These are phyloP conservation scores for Dascillus cervinus DNA, from an alignment of 2,888 invertebrate genomes.

Conservation along the genomic window DNA sequence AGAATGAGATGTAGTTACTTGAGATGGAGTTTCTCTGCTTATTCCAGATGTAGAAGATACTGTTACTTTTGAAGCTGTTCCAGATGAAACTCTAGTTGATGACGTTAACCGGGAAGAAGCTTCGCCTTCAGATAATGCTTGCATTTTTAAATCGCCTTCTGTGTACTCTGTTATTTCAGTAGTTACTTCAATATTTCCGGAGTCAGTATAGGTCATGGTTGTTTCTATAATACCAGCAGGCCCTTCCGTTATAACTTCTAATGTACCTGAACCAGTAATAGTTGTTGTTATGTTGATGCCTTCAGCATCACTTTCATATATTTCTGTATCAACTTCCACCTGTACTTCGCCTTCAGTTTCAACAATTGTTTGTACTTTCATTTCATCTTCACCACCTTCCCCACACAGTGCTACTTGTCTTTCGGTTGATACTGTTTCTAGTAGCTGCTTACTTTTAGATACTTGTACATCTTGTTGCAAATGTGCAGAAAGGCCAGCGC, in stretches of 20 bases:
- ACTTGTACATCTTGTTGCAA: too few relatives aligned
- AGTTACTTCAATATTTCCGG: constrained; percentile 36
- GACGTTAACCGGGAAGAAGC: background rate
- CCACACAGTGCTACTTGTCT: too few relatives aligned
- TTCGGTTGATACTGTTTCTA: too few relatives aligned
- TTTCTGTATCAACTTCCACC: constrained; percentile 24
- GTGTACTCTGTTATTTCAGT: constrained; percentile 26
- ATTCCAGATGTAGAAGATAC: background rate
- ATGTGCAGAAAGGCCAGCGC: too few relatives aligned
- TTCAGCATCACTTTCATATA: constrained; percentile 8
- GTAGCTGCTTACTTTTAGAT: too few relatives aligned
- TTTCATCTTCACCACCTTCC: background rate
- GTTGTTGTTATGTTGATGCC: constrained; percentile 34
- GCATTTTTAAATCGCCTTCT: background rate
- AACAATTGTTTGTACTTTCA: constrained; percentile 8
- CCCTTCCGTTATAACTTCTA: constrained; percentile 38
- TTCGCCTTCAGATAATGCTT: background rate
- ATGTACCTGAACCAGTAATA: constrained; percentile 32
- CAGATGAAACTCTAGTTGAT: background rate
- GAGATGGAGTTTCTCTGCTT: too few relatives aligned
- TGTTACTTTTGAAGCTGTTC: background rate
- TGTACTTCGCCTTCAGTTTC: constrained; percentile 24
- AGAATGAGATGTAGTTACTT: too few relatives aligned
- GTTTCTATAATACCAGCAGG: constrained; percentile 37
- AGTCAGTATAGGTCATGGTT: constrained; percentile 30